Evolutionary conservation across 1,140 invertebrate genomes (phyloP).

Genomic region (Nautilus pompilius): DNA sequence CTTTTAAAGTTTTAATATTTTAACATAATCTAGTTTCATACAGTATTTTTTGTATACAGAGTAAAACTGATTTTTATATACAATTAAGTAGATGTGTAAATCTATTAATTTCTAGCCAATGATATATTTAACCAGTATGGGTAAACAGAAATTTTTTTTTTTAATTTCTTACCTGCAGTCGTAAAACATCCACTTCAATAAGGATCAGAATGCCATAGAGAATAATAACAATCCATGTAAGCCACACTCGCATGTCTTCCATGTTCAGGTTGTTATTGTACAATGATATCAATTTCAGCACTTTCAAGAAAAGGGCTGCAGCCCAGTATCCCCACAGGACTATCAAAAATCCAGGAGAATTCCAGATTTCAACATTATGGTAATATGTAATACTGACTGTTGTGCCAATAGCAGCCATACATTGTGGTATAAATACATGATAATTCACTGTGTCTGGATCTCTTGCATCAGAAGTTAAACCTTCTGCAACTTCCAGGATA

Average conservation of each 20-base stretch:
- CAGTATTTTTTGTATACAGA: too few relatives aligned
- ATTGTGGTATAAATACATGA: conserved; percentile 43
- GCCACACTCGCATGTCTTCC: conserved; percentile 38
- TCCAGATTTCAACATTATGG: conserved; percentile 52
- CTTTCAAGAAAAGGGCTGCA: conserved; percentile 28
- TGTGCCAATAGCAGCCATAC: conserved; percentile 29
- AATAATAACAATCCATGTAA: conserved; percentile 35
- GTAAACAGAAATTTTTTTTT: too few relatives aligned
- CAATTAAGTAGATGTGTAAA: too few relatives aligned
- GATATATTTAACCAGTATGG: too few relatives aligned
- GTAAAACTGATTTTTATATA: too few relatives aligned
- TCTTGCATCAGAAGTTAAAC: conserved; percentile 37
- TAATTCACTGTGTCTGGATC: conserved; percentile 40
- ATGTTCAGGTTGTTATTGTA: conserved; percentile 31
- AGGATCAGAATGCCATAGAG: conserved; percentile 33
- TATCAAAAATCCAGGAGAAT: conserved; percentile 46
- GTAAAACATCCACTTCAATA: conserved; percentile 38
- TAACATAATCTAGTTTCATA: too few relatives aligned
- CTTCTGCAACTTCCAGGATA: conserved; percentile 40
- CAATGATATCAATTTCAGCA: conserved; percentile 37
- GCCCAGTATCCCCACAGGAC: conserved; percentile 43
- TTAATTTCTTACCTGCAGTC: conserved; percentile 42
- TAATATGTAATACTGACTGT: conserved; percentile 40
- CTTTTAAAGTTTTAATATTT: too few relatives aligned
- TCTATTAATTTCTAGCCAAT: too few relatives aligned